Evolutionary conservation across 2,888 invertebrate genomes (phyloP).

Genomic region (Zhengitettix transpicula): DNA sequence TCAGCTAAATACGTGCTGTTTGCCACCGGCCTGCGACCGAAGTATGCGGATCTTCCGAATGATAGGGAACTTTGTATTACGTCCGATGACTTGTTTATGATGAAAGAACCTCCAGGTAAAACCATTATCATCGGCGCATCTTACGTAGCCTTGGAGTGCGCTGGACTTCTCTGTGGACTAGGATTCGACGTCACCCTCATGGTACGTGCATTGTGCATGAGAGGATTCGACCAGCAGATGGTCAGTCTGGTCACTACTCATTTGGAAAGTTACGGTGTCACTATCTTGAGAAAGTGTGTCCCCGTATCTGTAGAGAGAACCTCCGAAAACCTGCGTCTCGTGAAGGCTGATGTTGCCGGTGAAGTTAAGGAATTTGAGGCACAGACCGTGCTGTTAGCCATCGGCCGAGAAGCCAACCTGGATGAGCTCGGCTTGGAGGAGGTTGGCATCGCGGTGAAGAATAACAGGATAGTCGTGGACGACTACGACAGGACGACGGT

Average conservation of each 20-base stretch:
- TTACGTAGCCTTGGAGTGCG: not conserved
- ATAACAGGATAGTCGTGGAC: not conserved
- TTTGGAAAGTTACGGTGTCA: no score
- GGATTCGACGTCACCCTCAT: not conserved
- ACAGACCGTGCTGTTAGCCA: constrained; percentile 36
- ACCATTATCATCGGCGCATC: not conserved
- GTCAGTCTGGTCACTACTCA: no score
- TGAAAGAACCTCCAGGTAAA: not conserved
- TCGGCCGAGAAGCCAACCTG: constrained; percentile 39
- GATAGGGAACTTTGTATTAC: not conserved
- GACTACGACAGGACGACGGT: not conserved
- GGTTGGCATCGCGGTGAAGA: constrained; percentile 24
- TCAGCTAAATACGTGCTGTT: no score
- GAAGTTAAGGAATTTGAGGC: constrained; percentile 24
- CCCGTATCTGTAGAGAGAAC: no score
- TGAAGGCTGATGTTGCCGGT: not conserved
- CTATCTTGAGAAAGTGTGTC: no score
- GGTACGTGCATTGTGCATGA: no score
- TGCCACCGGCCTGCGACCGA: not conserved
- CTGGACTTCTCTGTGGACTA: not conserved
- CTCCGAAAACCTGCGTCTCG: not conserved
- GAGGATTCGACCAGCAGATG: no score
- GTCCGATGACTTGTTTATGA: not conserved
- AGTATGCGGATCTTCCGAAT: not conserved
- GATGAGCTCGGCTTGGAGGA: constrained; percentile 28